Evolutionary conservation across 23 tunicate species (phyloP).

Genomic region (Trididemnum miniatum): DNA sequence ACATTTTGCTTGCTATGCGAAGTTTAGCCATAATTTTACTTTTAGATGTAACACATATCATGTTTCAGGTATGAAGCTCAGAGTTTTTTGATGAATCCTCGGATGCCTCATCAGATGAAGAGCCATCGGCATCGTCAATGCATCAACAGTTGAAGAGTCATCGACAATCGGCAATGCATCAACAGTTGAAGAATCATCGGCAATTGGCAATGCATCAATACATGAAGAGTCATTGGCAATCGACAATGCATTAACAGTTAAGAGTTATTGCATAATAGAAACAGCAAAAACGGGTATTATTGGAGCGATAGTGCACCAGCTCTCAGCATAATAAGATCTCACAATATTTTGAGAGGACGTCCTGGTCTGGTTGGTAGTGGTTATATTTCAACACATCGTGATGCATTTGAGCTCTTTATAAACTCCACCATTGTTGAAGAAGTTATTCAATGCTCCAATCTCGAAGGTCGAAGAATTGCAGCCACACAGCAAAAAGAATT

Average conservation of each 20-base stretch:
- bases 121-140: too few relatives aligned
- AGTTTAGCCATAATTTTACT: too few relatives aligned
- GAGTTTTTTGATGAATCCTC: too few relatives aligned
- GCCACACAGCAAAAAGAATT: conserved; percentile 3
- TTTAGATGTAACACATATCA: too few relatives aligned
- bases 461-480: conserved; percentile 21
- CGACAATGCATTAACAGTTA: not conserved
- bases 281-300: conserved; percentile 7
- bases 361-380: conserved; percentile 10
- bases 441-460: conserved; percentile 15
- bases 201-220: not conserved
- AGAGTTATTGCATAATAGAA: too few relatives aligned
- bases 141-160: too few relatives aligned
- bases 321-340: too few relatives aligned
- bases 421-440: conserved; percentile 12
- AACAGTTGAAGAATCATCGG: too few relatives aligned
- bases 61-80: too few relatives aligned
- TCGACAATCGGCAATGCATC: too few relatives aligned
- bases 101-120: too few relatives aligned
- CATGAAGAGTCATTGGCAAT: not conserved
- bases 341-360: conserved; percentile 22
- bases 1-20: too few relatives aligned
- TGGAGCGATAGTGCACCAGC: conserved; percentile 10
- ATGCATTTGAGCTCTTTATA: conserved; percentile 14
- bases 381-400: conserved; percentile 14